phyloP scores from a whole-genome alignment of 2,113 vertebrate genomes.

The Lagopus leucura region DNA sequence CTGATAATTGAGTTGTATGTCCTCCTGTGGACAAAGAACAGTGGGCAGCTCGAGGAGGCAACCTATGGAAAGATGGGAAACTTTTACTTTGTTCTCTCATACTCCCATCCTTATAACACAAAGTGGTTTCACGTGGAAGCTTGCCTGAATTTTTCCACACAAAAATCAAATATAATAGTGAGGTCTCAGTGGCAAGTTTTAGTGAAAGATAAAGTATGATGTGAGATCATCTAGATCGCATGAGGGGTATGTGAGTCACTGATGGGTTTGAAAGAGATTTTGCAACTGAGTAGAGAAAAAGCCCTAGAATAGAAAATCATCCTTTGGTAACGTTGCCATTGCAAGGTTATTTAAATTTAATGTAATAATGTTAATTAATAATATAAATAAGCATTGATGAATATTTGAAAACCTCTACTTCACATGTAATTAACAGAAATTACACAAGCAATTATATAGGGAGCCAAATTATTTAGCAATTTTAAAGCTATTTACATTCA shows the following conservation, averaged over 20 bases:
- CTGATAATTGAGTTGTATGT: background rate
- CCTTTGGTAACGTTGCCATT: constrained; percentile 14
- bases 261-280: background rate
- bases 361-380: constrained; percentile 64
- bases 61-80: background rate
- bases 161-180: background rate
- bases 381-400: constrained; percentile 66
- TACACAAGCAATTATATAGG: constrained; percentile 73
- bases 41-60: rapidly evolving
- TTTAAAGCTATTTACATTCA: constrained; percentile 70
- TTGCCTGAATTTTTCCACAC: background rate
- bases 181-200: background rate
- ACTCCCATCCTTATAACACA: background rate
- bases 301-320: background rate
- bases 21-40: background rate
- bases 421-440: constrained; percentile 78
- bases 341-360: constrained; percentile 51
- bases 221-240: background rate
- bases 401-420: constrained; percentile 73
- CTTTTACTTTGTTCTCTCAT: background rate
- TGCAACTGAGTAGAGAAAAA: background rate
- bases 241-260: background rate
- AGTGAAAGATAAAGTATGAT: background rate
- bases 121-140: background rate
- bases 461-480: constrained; percentile 72